Percentiles rank a stretch among this genome's conserved stretches.
These are phyloP conservation scores for Melieria crassipennis DNA, from an alignment of 2,888 invertebrate genomes.

Conservation along the genomic window DNA sequence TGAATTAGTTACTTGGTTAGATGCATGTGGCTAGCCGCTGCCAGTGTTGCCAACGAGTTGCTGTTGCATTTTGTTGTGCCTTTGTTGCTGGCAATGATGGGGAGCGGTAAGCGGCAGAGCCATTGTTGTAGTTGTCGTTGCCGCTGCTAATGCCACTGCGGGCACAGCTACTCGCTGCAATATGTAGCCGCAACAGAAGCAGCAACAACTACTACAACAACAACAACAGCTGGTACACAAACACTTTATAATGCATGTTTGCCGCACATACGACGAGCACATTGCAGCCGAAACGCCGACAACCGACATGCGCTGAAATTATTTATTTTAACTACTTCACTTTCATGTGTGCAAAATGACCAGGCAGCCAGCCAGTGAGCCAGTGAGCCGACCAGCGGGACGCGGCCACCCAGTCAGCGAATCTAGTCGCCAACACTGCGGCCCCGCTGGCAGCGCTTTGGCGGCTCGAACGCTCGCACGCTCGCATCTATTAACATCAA, in stretches of 20 bases:
- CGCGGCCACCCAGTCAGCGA: neutral
- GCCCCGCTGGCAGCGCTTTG: neutral
- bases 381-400: too few relatives aligned
- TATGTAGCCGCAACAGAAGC: too few relatives aligned
- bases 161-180: too few relatives aligned
- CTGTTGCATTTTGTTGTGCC: too few relatives aligned
- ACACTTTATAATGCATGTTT: constrained; percentile 52
- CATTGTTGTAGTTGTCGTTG: too few relatives aligned
- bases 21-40: constrained; percentile 26
- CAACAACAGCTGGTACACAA: constrained; percentile 43
- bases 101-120: too few relatives aligned
- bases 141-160: too few relatives aligned
- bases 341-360: neutral
- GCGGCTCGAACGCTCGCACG: neutral
- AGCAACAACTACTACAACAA: too few relatives aligned
- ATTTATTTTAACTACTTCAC: constrained; percentile 16
- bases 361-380: too few relatives aligned
- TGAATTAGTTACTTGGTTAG: constrained; percentile 52
- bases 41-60: neutral
- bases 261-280: neutral
- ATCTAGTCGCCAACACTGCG: neutral
- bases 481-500: constrained; percentile 17
- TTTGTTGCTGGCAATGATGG: too few relatives aligned
- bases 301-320: constrained; percentile 12
- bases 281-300: too few relatives aligned